Conservation (phyloP, 2,888 invertebrate species). For the Drosophila dives region DNA sequence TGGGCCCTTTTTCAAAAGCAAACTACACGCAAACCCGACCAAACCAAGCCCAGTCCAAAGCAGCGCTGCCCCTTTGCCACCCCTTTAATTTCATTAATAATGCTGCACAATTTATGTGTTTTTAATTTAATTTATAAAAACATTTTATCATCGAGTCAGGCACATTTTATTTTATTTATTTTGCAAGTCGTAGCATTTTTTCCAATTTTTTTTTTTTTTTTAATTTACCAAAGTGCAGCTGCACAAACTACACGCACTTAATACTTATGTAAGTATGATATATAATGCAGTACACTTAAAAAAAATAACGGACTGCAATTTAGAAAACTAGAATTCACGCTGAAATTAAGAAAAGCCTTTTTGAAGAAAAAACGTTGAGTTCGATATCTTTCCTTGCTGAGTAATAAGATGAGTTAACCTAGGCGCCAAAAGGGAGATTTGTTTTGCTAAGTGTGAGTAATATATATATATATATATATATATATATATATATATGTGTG, state of each 20-base stretch:
- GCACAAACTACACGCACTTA: conserved; percentile 26
- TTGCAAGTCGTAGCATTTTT: conserved; percentile 2
- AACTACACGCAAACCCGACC: background rate
- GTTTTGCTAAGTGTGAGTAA: background rate
- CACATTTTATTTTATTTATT: conserved; percentile 38
- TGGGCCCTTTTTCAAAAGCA: conserved; percentile 11
- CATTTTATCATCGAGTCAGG: conserved; percentile 53
- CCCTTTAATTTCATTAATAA: conserved; percentile 21
- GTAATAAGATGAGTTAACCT: background rate
- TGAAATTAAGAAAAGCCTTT: background rate
- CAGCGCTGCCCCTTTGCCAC: too few species aligned
- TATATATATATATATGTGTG: too few species aligned
- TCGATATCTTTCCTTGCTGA: background rate
- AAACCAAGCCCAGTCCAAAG: background rate
- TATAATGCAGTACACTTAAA: conserved; percentile 11
- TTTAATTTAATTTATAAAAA: conserved; percentile 73
- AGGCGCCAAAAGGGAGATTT: background rate
- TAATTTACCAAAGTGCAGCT: conserved; percentile 66
- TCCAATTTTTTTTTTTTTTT: conserved; percentile 31
- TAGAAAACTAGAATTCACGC: background rate
- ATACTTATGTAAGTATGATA: conserved; percentile 13
- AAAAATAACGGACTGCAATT: background rate
- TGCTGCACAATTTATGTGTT: conserved; percentile 59
- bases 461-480: background rate
- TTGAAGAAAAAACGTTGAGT: background rate